Percentiles rank a stretch among this genome's conserved stretches.
phyloP scores from a whole-genome alignment of 2,113 vertebrate species.

The Genyomyrus donnyi region DNA sequence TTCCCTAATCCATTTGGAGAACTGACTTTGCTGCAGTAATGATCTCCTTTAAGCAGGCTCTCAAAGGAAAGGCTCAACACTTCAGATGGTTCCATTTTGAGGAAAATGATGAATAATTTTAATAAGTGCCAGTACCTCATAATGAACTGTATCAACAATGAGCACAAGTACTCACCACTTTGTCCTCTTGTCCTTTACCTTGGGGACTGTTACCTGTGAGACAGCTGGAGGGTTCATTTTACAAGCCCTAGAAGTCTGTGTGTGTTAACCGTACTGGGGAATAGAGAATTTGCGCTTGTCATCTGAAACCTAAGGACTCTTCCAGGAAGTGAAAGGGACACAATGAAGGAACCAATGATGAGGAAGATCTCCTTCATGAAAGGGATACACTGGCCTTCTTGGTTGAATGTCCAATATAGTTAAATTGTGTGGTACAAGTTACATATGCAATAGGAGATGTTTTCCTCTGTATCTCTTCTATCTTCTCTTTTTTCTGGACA shows the following conservation, averaged over 20 bases:
- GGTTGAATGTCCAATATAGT: not conserved
- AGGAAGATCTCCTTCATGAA: not conserved
- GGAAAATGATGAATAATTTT: not conserved
- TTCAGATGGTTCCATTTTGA: not conserved
- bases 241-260: not conserved
- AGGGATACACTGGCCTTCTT: not conserved
- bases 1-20: not conserved
- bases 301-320: not conserved
- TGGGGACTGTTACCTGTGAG: not conserved
- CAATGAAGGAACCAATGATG: not conserved
- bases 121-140: not conserved
- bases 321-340: not conserved
- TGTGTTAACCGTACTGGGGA: not conserved
- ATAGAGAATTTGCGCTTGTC: not conserved
- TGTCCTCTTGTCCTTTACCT: not conserved
- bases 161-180: not conserved
- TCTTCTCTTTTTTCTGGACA: not conserved
- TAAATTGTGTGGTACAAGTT: not conserved
- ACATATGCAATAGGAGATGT: not conserved
- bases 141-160: not conserved
- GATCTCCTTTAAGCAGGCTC: not conserved
- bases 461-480: not conserved
- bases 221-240: not conserved
- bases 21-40: not conserved
- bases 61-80: not conserved